Evolutionary conservation across 2,113 vertebrate genomes (phyloP), one percentile per base, ranked within the genome.

Genomic region (Pluvialis apricaria): DNA sequence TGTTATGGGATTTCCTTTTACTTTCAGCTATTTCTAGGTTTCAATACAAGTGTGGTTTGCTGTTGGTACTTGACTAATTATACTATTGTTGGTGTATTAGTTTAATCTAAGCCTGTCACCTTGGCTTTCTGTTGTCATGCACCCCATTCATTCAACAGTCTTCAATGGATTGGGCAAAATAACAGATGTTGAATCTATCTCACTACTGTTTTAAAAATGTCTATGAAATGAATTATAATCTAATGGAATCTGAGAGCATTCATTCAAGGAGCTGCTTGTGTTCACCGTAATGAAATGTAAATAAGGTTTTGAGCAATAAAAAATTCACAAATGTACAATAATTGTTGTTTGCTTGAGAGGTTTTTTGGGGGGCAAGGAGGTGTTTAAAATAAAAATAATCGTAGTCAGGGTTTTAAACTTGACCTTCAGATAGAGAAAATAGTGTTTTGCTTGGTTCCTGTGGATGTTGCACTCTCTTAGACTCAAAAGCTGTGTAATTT

Each of bases 31-130:
- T 97, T 97, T 96, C 58, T 90, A 83, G 40, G 70, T 75, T 96
- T 95, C 84, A 96, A 95, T 91, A 92, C 85, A 88, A 95, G 58
- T 83, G 62, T 92, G 76, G 62, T 88, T 73, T 89, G 86, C 72
- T 94, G 55, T 77, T 90, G 95, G 40, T 79, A 95, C 94, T 96
- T 96, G 86, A 92, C 87, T 97, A 97, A 97, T 97, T 96, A 90
- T 92, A 77, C 93, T 90, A 91, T 91, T 94, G 78, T 94, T 95
- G 78, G 38, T 93, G 36, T 90, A 93, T 97, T 91, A 94, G 78
- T 97, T 97, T 96, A 92, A 92, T 92, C 86, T 97, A 92, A 95
- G 88, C 87, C 90, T 95, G 72, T 87, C 86, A 96, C 61, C 89
- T 94, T 92, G 94, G 62, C 81, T 94, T 95, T 96, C 66, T 82